Evolutionary conservation across 2,797 vertebrate species (phyloP).

Genomic region (Paedocypris micromegethes): DNA sequence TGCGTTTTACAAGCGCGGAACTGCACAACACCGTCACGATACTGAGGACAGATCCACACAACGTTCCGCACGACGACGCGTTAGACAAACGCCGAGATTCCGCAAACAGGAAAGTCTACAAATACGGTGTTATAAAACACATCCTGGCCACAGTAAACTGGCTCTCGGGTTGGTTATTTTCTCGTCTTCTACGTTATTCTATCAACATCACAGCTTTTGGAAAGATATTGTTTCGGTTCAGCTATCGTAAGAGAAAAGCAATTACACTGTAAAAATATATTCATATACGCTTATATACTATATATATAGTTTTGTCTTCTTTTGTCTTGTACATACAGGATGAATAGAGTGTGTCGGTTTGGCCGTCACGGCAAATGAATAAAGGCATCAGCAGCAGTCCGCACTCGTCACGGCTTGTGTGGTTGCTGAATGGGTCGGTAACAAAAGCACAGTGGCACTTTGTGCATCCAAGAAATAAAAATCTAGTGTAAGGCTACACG

Average conservation of each 20-base stretch:
- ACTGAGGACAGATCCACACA: constrained; percentile 41
- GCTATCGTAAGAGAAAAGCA: constrained; percentile 71
- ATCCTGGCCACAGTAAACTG: constrained; percentile 68
- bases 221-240: constrained; percentile 62
- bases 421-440: constrained; percentile 68
- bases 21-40: constrained; percentile 46
- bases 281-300: constrained; percentile 73
- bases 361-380: constrained; percentile 75
- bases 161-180: constrained; percentile 52
- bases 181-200: constrained; percentile 58
- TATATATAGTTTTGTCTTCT: constrained; percentile 76
- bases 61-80: constrained; percentile 39
- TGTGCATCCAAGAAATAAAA: constrained; percentile 74
- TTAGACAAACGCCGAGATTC: constrained; percentile 30
- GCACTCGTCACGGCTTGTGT: constrained; percentile 56
- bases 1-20: constrained; percentile 36
- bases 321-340: constrained; percentile 77
- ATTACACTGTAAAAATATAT: constrained; percentile 83
- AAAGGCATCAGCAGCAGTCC: constrained; percentile 78
- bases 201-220: constrained; percentile 61
- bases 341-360: constrained; percentile 75
- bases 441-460: constrained; percentile 76
- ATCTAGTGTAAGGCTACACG: constrained; percentile 81
- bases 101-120: constrained; percentile 50
- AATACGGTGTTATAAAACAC: constrained; percentile 52